These are phyloP conservation scores for Pipistrellus nathusii DNA, from an alignment of 2,797 vertebrate genomes.

Conservation along the genomic window DNA sequence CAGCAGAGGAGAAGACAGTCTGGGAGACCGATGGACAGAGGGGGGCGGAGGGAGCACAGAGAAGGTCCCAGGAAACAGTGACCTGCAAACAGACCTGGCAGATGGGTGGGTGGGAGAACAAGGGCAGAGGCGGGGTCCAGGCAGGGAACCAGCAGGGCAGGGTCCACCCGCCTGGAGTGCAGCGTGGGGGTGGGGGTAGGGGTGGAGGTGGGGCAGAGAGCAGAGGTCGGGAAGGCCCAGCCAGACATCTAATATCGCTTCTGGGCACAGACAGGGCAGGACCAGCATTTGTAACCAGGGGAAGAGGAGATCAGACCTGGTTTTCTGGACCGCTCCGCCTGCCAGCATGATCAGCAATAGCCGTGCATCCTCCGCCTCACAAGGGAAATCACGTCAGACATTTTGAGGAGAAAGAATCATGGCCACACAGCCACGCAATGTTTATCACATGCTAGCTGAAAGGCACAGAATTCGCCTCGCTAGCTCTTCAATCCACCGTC, in stretches of 20 bases:
- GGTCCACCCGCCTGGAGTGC: not conserved
- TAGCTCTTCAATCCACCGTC: not conserved
- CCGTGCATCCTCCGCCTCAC: not conserved
- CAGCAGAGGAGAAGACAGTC: too few relatives aligned
- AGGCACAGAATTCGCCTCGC: not conserved
- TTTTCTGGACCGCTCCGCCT: not conserved
- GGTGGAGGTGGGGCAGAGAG: accelerated
- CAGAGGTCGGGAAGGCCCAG: not conserved
- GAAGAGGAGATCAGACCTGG: not conserved
- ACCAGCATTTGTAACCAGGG: not conserved
- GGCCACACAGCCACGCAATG: not conserved
- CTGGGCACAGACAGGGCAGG: not conserved
- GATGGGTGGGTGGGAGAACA: not conserved
- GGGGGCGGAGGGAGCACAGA: too few relatives aligned
- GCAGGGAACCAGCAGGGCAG: accelerated
- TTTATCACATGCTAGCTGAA: not conserved
- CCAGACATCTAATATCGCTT: not conserved
- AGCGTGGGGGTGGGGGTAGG: accelerated
- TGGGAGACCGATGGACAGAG: too few relatives aligned
- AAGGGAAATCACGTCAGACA: not conserved
- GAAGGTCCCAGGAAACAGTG: not conserved
- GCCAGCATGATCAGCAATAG: not conserved
- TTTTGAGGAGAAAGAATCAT: not conserved
- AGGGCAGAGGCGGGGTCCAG: not conserved
- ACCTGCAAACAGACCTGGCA: not conserved